Base-by-base conservation (phyloP, 2,113 vertebrate species). In the Dunckerocampus dactyliophorus region DNA sequence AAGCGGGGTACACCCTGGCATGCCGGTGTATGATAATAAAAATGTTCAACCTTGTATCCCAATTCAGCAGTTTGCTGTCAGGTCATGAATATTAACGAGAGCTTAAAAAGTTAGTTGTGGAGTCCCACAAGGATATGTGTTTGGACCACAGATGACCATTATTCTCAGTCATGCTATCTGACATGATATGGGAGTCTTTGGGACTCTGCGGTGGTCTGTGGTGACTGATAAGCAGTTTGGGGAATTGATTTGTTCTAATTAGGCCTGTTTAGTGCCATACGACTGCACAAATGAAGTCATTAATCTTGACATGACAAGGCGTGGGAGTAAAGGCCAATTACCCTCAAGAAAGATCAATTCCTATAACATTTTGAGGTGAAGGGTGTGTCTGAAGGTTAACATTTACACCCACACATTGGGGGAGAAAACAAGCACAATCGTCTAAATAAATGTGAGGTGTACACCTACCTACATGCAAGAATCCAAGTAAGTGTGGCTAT, bases 221-320 rank as follows among this genome's bases (percentile, higher is more conserved):
- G n/a, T 72, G 74, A 81, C 69, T 76, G 75, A 80, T 52, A 58
- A 16, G 31, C 39, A 48, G 50, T 82, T 62, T 47, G 50, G 20
- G 72, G 71, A 47, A 82, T 88, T 87, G 88, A 83, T 89, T 87
- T 89, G 78, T 82, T 83, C 75, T 85, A 88, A 89, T 88, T 85
- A 82, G 72, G 71, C 54, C 55, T 55, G 60, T 74, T 64, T 71
- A 19, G 68, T 55, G 58, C 65, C 76, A 77, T 74, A 75, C 66
- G 79, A 75, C 75, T 64, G 62, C 53, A 55, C 67, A 81, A 76
- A 87, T 86, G 46, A 82, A 80, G 68, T 71, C 74, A 82, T 87
- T 85, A 39, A 72, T 88, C 78, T 79, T 71, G 50, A 73, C 46
- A 56, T 80, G 81, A 78, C 68, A 69, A 48, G 61, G 48, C 21